Evolutionary conservation across 2,113 vertebrate genomes (phyloP).

Genomic region (Brienomyrus brachyistius): DNA sequence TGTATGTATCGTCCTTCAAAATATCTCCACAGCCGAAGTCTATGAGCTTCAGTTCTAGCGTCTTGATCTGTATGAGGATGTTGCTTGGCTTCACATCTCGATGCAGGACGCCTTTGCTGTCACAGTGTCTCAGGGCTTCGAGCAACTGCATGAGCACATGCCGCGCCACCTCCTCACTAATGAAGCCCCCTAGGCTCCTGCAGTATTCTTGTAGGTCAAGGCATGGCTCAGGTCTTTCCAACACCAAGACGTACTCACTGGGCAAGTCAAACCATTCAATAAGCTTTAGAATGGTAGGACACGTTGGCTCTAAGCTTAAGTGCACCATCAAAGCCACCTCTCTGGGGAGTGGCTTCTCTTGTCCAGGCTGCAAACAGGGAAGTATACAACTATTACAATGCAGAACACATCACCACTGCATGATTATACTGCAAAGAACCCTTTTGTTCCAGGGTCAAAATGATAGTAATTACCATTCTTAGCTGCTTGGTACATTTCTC

Average conservation of each 20-base stretch:
- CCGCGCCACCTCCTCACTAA: constrained; percentile 24
- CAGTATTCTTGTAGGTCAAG: constrained; percentile 38
- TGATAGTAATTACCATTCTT: too few species aligned
- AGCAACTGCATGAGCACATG: constrained; percentile 39
- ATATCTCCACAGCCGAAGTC: constrained; percentile 44
- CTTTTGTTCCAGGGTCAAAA: too few species aligned
- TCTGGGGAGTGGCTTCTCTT: constrained; percentile 30
- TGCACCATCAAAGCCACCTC: constrained; percentile 40
- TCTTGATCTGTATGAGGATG: constrained; percentile 51
- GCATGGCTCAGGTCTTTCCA: constrained; percentile 37
- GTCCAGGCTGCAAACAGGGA: constrained; percentile 21
- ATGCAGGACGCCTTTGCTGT: constrained; percentile 34
- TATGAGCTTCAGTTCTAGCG: too few species aligned
- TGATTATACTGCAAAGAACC: too few species aligned
- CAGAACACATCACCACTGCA: too few species aligned
- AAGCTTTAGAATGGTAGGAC: constrained; percentile 33
- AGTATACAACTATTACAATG: too few species aligned
- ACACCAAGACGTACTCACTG: constrained; percentile 34
- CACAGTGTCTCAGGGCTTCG: constrained; percentile 36
- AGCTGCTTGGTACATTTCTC: too few species aligned
- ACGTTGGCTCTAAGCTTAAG: constrained; percentile 26
- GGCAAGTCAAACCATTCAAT: constrained; percentile 43
- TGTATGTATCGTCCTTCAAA: constrained; percentile 30
- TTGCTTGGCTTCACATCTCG: constrained; percentile 55
- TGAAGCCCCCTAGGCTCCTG: constrained; percentile 24